phyloP scores from a whole-genome alignment of 2,797 vertebrate species.

The Periparus ater region DNA sequence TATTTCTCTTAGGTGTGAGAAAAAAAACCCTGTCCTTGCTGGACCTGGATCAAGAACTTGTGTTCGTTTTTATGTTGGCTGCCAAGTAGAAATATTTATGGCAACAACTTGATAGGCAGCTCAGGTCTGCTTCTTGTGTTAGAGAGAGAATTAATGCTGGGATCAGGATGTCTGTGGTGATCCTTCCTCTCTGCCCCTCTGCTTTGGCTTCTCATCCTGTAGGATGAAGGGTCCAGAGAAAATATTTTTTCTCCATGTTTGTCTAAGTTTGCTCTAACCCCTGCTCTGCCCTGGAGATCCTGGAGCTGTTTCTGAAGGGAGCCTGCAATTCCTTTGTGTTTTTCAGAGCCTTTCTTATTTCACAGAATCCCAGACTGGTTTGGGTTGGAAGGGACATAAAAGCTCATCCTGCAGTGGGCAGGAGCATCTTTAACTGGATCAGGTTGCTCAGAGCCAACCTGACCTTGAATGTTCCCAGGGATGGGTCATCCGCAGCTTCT shows the following conservation, averaged over 20 bases:
- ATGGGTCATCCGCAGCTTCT: neutral
- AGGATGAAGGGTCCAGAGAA: neutral
- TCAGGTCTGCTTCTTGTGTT: neutral
- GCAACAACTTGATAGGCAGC: neutral
- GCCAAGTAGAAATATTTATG: neutral
- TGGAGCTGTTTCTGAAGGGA: neutral
- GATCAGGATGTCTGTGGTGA: fast-evolving
- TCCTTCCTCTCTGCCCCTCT: neutral
- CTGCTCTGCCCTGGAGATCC: neutral
- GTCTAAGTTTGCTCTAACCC: neutral
- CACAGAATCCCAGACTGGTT: neutral
- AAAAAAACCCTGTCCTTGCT: neutral
- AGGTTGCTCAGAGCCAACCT: neutral
- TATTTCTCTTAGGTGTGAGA: neutral
- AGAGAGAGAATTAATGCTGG: neutral
- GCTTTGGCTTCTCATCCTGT: neutral
- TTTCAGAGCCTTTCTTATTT: neutral
- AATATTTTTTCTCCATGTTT: neutral
- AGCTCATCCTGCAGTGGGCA: neutral
- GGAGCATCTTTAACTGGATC: neutral
- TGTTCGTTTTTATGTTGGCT: neutral
- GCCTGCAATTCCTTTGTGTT: neutral
- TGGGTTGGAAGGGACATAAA: neutral
- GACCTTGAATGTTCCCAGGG: neutral
- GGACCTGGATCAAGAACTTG: neutral